A percentile compares a stretch with the other conserved stretches of the same genome.
phyloP scores from a whole-genome alignment of 1,140 invertebrate species.

The Asbolus verrucosus region DNA sequence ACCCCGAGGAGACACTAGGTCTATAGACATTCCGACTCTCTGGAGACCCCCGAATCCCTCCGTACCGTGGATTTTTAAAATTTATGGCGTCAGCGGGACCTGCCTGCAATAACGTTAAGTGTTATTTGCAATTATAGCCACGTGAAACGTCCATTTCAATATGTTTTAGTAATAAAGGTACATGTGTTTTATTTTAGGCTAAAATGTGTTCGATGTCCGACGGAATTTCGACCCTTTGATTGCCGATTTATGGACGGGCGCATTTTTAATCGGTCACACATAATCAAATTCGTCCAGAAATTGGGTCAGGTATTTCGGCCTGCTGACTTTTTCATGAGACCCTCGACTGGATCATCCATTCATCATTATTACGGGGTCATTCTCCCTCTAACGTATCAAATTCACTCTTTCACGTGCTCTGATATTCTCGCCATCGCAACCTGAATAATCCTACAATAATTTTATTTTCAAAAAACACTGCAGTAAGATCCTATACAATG shows the following conservation, averaged over 20 bases:
- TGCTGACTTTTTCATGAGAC: neutral
- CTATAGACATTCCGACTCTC: slow-evolving; percentile 46
- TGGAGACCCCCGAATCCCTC: slow-evolving; percentile 22
- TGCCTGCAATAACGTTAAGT: slow-evolving; percentile 48
- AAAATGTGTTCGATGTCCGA: slow-evolving; percentile 33
- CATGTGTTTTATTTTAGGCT: slow-evolving; percentile 36
- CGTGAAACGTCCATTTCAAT: slow-evolving; percentile 44
- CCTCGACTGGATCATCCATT: too few relatives aligned
- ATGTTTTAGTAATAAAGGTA: slow-evolving; percentile 38
- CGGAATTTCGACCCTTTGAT: slow-evolving; percentile 34
- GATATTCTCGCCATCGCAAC: too few relatives aligned
- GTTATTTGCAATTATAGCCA: slow-evolving; percentile 49
- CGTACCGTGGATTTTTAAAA: slow-evolving; percentile 45
- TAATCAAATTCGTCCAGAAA: neutral
- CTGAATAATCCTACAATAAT: too few relatives aligned
- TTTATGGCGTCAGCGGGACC: slow-evolving; percentile 44
- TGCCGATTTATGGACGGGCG: slow-evolving; percentile 27
- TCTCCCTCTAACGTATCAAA: too few relatives aligned
- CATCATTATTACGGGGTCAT: too few relatives aligned
- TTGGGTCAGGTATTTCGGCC: neutral
- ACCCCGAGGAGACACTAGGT: slow-evolving; percentile 42
- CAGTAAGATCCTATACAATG: too few relatives aligned
- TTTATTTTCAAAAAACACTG: too few relatives aligned
- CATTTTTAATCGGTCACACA: slow-evolving; percentile 25
- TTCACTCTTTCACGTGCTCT: too few relatives aligned